Base-by-base conservation (phyloP, 2,797 vertebrate genomes). In the Silurus lanzhouensis region DNA sequence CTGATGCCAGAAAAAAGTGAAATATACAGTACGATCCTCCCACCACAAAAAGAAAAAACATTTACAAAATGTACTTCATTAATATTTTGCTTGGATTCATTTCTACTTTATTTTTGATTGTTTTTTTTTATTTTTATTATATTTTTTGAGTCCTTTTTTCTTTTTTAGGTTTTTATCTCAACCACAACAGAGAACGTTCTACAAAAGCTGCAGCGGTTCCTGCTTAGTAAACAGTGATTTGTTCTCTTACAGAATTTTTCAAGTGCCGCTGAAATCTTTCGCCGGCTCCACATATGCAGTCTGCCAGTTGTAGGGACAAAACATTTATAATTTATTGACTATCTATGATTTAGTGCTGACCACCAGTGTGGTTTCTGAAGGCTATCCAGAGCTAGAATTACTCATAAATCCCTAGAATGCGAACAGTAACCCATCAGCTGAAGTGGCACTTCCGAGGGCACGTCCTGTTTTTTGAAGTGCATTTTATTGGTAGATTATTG, bases 281-380 rank as follows among this genome's bases (percentile, higher is more conserved):
- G 20, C 58, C n/a, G 38, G 58, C 12, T 79, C 14, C 38, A 79
- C 38, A 63, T 79, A 31, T 63, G 58, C 15, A 13, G 20, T 14
- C 31, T 79, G 31, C 6, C 31, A 44, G 38, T 79, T 63, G 61
- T 46, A 14, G n/a, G 6, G 22, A 19, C 55, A 57, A 44, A 22
- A 58, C 44, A 78, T n/a, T 2, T n/a, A 20, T 79, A 63, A 80
- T 80, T 80, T 80, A 80, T 48, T 46, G 77, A 80, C 77, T 38
- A 48, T 38, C n/a, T n/a, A 19, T 48, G 77, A 48, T 80, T 80
- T 25, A 80, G 38, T 48, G 19, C 38, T 63, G 60, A 79, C 77
- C 60, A 80, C 60, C 77, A 64, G 44, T 80, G 60, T 46, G 60
- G 22, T 80, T 80, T 64, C 44, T 63, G 38, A 80, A 64, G 14